phyloP scores from a whole-genome alignment of 2,888 invertebrate species.

The Melieria omissa region DNA sequence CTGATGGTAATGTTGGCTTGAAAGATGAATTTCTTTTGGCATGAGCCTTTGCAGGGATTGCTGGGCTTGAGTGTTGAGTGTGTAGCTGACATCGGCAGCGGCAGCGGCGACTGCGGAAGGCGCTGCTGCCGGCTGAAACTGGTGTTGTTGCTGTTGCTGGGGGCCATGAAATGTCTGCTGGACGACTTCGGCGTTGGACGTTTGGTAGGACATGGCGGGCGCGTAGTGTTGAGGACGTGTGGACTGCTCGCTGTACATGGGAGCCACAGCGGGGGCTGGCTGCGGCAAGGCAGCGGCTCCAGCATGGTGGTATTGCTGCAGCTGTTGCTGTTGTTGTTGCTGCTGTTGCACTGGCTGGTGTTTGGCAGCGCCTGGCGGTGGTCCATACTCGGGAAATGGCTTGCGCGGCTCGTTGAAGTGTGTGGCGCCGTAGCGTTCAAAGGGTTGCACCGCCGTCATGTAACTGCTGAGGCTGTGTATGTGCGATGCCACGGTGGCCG shows the following conservation, averaged over 20 bases:
- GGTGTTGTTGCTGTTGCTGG: neutral
- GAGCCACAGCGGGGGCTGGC: constrained; percentile 52
- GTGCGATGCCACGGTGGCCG: constrained; percentile 12
- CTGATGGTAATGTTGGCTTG: constrained; percentile 25
- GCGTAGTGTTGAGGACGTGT: constrained; percentile 52
- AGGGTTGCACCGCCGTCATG: constrained; percentile 56
- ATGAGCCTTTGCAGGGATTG: constrained; percentile 54
- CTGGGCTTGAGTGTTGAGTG: constrained; percentile 47
- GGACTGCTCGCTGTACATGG: constrained; percentile 53
- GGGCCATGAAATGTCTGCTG: constrained; percentile 18
- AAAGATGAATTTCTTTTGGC: constrained; percentile 53
- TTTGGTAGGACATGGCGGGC: constrained; percentile 50
- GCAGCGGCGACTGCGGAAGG: neutral
- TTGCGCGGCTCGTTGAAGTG: constrained; percentile 35
- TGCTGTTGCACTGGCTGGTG: constrained; percentile 54
- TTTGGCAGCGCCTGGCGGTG: constrained; percentile 40
- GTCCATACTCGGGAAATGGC: constrained; percentile 40
- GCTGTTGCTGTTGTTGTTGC: constrained; percentile 33
- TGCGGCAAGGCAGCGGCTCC: neutral
- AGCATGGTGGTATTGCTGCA: constrained; percentile 40
- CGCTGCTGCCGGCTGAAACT: constrained; percentile 14
- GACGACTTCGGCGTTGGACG: constrained; percentile 38
- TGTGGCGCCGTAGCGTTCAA: constrained; percentile 53
- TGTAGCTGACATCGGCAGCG: too few relatives aligned
- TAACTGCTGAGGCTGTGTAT: constrained; percentile 55